Evolutionary conservation across 2,113 vertebrate species (phyloP), one percentile per base, ranked within the genome.

Genomic region (Cynocephalus volans): DNA sequence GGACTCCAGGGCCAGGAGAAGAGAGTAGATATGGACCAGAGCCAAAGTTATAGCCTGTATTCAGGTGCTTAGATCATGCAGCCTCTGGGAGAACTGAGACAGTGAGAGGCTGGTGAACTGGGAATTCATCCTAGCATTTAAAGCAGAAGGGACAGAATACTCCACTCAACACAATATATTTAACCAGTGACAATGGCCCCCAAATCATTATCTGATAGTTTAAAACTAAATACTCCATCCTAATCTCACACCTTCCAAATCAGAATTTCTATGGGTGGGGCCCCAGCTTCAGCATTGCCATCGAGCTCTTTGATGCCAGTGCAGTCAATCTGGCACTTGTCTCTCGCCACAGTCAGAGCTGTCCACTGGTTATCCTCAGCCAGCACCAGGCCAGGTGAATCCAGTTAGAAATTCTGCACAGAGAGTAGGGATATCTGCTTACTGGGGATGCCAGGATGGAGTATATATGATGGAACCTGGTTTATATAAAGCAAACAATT

Each of bases 401-500:
- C 54, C 18, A 48, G 45, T 72, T 60, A 76, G 65, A 80, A 80
- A 76, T 23, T 41, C 6, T 52, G 1, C 9, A 36, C 15, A 24
- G 14, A 86, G 6, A 90, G 36, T 1, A 75, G 7, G 50, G 14
- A 88, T 79, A 81, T 13, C 56, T 81, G 19, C 60, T 81, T 88
- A 9, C 13, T 64, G 87, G 54, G 33, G 18, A 48, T 13, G 23
- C 18, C 6, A 77, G 14, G 36, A 21, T 41, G 28, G 18, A 62
- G 7, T 31, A 70, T 8, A 52, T 14, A 70, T 89, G 23, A 89
- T 58, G 33, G 28, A 62, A 7, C n/a, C 48, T 77, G 26, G 24
- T 52, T 67, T 93, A 84, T 56, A 92, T 67, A 90, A 48, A 69
- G 5, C 56, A 90, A 86, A 79, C 31, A 93, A 85, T 93, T 82